Percentiles rank a stretch among this genome's conserved stretches.
These are phyloP conservation scores for Myripristis jacobus DNA, from an alignment of 2,797 vertebrate species.

Conservation along the genomic window DNA sequence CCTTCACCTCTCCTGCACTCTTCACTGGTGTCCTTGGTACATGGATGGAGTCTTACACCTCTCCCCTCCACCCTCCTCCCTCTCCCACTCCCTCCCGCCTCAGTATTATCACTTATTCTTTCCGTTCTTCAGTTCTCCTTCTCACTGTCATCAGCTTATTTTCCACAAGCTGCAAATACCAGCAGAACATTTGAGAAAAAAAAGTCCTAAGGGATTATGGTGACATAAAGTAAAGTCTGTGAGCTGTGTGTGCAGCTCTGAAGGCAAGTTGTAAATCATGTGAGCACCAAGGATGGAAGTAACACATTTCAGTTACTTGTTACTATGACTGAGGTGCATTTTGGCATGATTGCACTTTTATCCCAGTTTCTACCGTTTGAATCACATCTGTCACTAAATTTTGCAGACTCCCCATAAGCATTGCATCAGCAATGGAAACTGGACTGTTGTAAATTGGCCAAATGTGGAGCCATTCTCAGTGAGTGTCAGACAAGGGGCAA, in stretches of 20 bases:
- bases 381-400: too few relatives aligned
- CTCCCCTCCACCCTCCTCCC: constrained; percentile 28
- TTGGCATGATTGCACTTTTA: neutral
- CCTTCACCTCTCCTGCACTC: constrained; percentile 65
- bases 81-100: constrained; percentile 44
- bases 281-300: constrained; percentile 29
- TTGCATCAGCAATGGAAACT: too few relatives aligned
- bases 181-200: neutral
- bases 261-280: constrained; percentile 18
- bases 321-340: too few relatives aligned
- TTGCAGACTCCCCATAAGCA: too few relatives aligned
- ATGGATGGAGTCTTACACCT: constrained; percentile 66
- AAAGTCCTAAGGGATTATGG: neutral
- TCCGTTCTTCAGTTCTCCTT: constrained; percentile 40
- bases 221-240: neutral
- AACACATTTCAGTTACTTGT: neutral
- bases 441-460: neutral
- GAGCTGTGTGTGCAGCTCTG: neutral
- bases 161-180: constrained; percentile 78
- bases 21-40: constrained; percentile 73
- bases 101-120: constrained; percentile 42
- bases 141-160: constrained; percentile 67
- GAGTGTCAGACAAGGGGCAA: too few relatives aligned
- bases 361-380: too few relatives aligned
- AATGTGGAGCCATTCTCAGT: too few relatives aligned